A percentile compares a stretch with the other conserved stretches of the same genome.
Conservation (phyloP, 1,140 invertebrate genomes). For the Sinella curviseta region DNA sequence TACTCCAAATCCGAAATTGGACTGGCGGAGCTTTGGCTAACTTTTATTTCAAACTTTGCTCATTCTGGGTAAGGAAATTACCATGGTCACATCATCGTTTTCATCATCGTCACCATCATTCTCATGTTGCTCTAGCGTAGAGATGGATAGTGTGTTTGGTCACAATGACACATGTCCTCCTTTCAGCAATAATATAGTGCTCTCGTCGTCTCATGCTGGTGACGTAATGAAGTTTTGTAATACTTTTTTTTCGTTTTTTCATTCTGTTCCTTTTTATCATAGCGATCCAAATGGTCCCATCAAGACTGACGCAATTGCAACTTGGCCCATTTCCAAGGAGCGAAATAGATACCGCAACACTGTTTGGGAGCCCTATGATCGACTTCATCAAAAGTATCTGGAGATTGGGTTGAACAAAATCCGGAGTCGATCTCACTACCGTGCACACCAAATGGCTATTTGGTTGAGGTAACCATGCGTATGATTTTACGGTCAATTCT, state of each 20-base stretch:
- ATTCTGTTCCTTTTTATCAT: background rate
- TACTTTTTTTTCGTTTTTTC: background rate
- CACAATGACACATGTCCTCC: background rate
- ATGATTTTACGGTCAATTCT: background rate
- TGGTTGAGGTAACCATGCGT: conserved; percentile 66
- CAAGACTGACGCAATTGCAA: conserved; percentile 49
- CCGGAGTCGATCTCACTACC: conserved; percentile 77
- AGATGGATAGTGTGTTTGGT: background rate
- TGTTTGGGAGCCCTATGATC: conserved; percentile 87
- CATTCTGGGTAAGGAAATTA: conserved; percentile 74
- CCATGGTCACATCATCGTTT: background rate
- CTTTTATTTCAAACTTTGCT: conserved; percentile 85
- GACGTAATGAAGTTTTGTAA: background rate
- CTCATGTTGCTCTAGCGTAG: background rate
- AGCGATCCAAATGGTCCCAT: conserved; percentile 26
- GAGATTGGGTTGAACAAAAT: conserved; percentile 74
- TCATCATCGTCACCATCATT: background rate
- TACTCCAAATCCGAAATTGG: conserved; percentile 77
- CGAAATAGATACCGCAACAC: conserved; percentile 78
- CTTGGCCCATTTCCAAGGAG: conserved; percentile 72
- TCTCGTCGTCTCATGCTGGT: background rate
- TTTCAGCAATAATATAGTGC: background rate
- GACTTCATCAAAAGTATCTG: conserved; percentile 81
- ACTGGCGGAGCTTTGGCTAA: conserved; percentile 81
- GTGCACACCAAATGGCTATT: conserved; percentile 85